phyloP scores from a whole-genome alignment of 2,797 vertebrate genomes.

The Channallabes apus region DNA sequence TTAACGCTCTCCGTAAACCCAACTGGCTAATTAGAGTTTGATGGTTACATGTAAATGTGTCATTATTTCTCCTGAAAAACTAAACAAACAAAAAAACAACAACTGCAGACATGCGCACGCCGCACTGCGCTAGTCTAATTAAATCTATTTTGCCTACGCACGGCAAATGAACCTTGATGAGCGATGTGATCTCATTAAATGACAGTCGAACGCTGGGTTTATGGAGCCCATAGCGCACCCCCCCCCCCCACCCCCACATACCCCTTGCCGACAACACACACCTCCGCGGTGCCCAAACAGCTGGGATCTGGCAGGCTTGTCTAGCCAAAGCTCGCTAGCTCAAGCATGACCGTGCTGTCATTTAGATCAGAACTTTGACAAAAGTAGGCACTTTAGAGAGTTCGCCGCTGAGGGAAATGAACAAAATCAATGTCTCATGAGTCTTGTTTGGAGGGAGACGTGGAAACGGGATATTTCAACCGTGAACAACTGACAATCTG shows the following conservation, averaged over 20 bases:
- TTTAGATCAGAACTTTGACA: constrained; percentile 46
- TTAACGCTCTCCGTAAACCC: constrained; percentile 69
- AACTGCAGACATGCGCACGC: constrained; percentile 54
- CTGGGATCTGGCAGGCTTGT: constrained; percentile 52
- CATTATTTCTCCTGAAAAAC: constrained; percentile 70
- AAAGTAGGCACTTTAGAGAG: constrained; percentile 37
- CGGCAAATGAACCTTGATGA: constrained; percentile 76
- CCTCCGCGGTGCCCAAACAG: constrained; percentile 48
- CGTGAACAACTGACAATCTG: constrained; percentile 35
- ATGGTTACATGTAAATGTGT: constrained; percentile 80
- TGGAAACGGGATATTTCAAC: constrained; percentile 4
- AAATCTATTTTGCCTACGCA: constrained; percentile 72
- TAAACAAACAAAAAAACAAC: neutral
- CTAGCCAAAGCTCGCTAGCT: constrained; percentile 40
- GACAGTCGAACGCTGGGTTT: constrained; percentile 60
- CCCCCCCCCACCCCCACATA: neutral
- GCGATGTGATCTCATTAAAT: constrained; percentile 75
- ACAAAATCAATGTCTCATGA: constrained; percentile 30
- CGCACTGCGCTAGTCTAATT: constrained; percentile 69
- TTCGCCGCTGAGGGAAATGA: constrained; percentile 19
- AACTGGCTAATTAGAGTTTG: constrained; percentile 80
- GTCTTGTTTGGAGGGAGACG: constrained; percentile 22
- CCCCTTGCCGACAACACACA: neutral
- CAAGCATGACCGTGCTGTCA: constrained; percentile 42
- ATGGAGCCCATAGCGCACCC: constrained; percentile 37